phyloP scores from a whole-genome alignment of 2,113 vertebrate species.

The Neomonachus schauinslandi region DNA sequence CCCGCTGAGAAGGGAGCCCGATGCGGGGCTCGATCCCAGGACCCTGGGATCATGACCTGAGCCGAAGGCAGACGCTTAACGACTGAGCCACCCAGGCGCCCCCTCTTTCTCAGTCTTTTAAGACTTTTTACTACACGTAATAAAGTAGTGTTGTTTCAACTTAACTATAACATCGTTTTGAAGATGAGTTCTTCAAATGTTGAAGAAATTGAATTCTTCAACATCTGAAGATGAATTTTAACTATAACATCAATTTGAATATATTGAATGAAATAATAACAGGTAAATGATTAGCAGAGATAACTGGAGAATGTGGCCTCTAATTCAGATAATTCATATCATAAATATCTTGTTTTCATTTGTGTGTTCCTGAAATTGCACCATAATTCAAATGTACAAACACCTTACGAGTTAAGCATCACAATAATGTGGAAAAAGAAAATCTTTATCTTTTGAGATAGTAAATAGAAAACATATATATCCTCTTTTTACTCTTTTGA shows the following conservation, averaged over 20 bases:
- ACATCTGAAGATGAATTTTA: neutral
- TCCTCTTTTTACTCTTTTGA: neutral
- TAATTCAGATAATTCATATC: neutral
- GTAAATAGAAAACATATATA: slow-evolving; percentile 5
- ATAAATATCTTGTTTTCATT: neutral
- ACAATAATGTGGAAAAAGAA: neutral
- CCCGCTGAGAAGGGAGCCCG: no score
- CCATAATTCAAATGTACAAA: neutral
- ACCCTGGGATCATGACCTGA: no score
- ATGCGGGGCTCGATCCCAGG: no score
- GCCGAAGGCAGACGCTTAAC: no score
- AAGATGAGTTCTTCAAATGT: neutral
- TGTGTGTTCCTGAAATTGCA: neutral
- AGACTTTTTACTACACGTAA: neutral
- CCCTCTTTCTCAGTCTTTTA: neutral
- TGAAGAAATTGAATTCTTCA: no score
- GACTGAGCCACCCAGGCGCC: no score
- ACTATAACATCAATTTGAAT: neutral
- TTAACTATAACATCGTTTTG: neutral
- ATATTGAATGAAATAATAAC: neutral
- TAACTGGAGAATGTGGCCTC: neutral
- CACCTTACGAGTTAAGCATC: neutral
- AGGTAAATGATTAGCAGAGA: neutral
- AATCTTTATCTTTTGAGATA: neutral
- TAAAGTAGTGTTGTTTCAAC: neutral